Evolutionary conservation across 2,888 invertebrate species (phyloP).

Genomic region (Seira musarum): DNA sequence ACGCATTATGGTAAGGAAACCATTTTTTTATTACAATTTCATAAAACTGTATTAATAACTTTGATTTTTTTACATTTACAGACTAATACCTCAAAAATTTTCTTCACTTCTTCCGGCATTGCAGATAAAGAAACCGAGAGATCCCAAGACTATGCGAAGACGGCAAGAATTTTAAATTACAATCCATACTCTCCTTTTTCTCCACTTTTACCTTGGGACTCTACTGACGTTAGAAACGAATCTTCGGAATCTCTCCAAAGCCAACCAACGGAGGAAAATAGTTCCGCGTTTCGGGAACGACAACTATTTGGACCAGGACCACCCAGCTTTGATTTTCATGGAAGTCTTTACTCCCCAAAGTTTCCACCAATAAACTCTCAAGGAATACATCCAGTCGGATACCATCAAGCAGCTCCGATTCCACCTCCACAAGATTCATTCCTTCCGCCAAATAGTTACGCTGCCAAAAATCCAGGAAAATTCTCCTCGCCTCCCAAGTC

Average conservation of each 20-base stretch:
- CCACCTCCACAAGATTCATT: background rate
- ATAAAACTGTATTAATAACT: background rate
- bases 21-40: background rate
- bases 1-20: slow-evolving; percentile 30
- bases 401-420: background rate
- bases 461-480: background rate
- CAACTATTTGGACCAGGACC: slow-evolving; percentile 24
- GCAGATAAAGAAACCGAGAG: slow-evolving; percentile 47
- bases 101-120: slow-evolving; percentile 26
- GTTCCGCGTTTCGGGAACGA: background rate
- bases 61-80: slow-evolving; percentile 13
- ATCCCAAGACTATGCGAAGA: slow-evolving; percentile 43
- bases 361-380: slow-evolving; percentile 11
- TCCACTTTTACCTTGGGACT: slow-evolving; percentile 31
- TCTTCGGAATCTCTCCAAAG: slow-evolving; percentile 23
- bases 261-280: slow-evolving; percentile 28
- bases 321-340: slow-evolving; percentile 42
- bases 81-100: slow-evolving; percentile 8
- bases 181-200: slow-evolving; percentile 58
- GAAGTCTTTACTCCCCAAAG: slow-evolving; percentile 4
- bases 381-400: background rate
- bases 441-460: background rate
- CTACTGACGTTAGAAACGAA: background rate
- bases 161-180: slow-evolving; percentile 59
- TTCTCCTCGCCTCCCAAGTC: background rate